Percentiles rank a stretch among this genome's conserved stretches.
Evolutionary conservation across 2,888 invertebrate species (phyloP).

Genomic region (Hipparchia semele): DNA sequence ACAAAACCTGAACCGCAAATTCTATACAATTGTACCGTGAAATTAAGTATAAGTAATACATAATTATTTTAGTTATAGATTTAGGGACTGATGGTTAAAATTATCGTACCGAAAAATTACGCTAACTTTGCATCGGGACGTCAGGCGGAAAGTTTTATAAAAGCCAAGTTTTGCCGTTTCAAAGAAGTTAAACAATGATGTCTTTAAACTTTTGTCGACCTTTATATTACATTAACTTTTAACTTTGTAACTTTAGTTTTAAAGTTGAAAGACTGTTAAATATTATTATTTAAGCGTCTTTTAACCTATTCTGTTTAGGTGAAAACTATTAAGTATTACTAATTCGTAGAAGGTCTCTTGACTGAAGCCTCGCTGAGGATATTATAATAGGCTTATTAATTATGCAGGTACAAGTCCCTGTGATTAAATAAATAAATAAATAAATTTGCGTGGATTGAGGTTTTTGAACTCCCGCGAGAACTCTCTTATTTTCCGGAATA

Average conservation of each 20-base stretch:
- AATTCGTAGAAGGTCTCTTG: background rate
- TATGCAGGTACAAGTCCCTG: no score
- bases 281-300: no score
- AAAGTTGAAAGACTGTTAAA: background rate
- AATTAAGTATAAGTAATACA: no score
- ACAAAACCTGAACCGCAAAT: no score
- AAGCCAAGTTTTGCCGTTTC: slow-evolving; percentile 17
- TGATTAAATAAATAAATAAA: no score
- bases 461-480: no score
- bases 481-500: no score
- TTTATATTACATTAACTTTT: slow-evolving; percentile 12
- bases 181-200: slow-evolving; percentile 19
- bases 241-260: background rate
- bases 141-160: slow-evolving; percentile 8
- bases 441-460: no score
- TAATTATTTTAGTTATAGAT: background rate
- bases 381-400: no score
- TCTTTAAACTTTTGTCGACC: slow-evolving; percentile 19
- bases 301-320: no score
- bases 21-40: no score
- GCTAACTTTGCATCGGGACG: background rate
- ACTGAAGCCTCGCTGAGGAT: background rate
- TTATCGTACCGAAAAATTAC: background rate
- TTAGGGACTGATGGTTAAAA: background rate
- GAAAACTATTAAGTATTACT: background rate